Conservation (phyloP, 1,140 invertebrate genomes). For the Aleiodes sp. region DNA sequence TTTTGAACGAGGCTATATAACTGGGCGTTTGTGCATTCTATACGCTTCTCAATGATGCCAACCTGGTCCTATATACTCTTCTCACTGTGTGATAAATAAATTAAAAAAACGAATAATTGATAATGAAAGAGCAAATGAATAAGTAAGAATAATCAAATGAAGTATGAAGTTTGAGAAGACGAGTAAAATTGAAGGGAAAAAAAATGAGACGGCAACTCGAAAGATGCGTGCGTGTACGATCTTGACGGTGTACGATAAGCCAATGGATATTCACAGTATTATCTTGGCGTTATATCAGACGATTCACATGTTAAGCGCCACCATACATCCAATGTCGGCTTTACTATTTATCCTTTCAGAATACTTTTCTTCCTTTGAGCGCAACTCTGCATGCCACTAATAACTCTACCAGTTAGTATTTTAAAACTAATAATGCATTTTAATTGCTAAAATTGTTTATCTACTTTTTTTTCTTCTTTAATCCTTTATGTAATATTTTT, state of each 20-base stretch:
- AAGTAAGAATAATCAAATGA: conserved; percentile 2
- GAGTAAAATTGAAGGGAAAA: neutral
- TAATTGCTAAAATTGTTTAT: neutral
- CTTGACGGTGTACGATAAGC: conserved; percentile 13
- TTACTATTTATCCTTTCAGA: conserved; percentile 14
- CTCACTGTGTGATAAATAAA: neutral
- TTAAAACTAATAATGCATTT: conserved; percentile 13
- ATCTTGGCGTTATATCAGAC: conserved; percentile 9
- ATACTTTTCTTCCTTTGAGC: neutral
- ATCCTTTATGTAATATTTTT: neutral
- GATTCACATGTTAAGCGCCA: conserved; percentile 17
- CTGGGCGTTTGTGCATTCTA: neutral
- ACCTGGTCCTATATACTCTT: neutral
- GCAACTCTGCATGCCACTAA: conserved; percentile 2
- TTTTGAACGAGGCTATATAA: neutral
- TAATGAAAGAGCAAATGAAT: neutral
- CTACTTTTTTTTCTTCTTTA: neutral
- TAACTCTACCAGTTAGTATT: neutral
- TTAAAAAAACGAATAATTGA: neutral
- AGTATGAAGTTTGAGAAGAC: neutral
- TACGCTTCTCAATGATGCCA: neutral
- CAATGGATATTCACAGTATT: neutral
- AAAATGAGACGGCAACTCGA: neutral
- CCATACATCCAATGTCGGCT: conserved; percentile 11
- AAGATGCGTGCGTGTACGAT: neutral